Conservation (phyloP, 2,797 vertebrate species). For the Sparidentex hasta region DNA sequence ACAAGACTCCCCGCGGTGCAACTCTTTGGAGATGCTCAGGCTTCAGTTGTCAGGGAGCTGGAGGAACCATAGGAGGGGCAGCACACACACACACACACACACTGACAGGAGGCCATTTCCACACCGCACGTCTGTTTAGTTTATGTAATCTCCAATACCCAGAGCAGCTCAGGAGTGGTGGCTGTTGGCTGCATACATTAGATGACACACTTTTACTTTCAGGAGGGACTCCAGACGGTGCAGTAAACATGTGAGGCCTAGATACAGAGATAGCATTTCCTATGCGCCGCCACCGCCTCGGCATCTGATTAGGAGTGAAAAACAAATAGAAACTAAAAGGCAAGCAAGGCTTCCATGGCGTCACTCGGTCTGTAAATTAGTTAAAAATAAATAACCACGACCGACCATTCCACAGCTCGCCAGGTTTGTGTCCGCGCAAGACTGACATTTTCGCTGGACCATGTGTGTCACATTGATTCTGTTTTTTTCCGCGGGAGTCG, state of each 20-base stretch:
- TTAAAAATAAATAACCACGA: slow-evolving; percentile 36
- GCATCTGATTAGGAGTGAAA: slow-evolving; percentile 44
- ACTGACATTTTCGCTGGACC: not conserved
- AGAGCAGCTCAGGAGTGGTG: slow-evolving; percentile 73
- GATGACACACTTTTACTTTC: slow-evolving; percentile 82
- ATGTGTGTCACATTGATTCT: slow-evolving; percentile 26
- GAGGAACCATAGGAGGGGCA: slow-evolving; percentile 61
- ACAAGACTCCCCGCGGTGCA: slow-evolving; percentile 71
- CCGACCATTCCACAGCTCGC: slow-evolving; percentile 18
- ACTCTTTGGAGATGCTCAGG: slow-evolving; percentile 70
- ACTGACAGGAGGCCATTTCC: slow-evolving; percentile 59
- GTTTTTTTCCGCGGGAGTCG: slow-evolving; percentile 15
- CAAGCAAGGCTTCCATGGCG: slow-evolving; percentile 4
- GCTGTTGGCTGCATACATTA: slow-evolving; percentile 79
- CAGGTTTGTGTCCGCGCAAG: not conserved
- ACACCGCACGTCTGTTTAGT: slow-evolving; percentile 72
- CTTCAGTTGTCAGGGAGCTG: slow-evolving; percentile 79
- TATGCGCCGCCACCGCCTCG: slow-evolving; percentile 21
- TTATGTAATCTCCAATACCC: slow-evolving; percentile 81
- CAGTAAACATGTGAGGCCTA: slow-evolving; percentile 77
- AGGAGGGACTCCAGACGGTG: slow-evolving; percentile 74
- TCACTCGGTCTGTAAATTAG: slow-evolving; percentile 28
- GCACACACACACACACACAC: slow-evolving; percentile 20
- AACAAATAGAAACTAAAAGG: no score
- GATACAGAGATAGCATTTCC: slow-evolving; percentile 67